phyloP scores from a whole-genome alignment of 2,888 invertebrate genomes.

The Lapara coniferarum region DNA sequence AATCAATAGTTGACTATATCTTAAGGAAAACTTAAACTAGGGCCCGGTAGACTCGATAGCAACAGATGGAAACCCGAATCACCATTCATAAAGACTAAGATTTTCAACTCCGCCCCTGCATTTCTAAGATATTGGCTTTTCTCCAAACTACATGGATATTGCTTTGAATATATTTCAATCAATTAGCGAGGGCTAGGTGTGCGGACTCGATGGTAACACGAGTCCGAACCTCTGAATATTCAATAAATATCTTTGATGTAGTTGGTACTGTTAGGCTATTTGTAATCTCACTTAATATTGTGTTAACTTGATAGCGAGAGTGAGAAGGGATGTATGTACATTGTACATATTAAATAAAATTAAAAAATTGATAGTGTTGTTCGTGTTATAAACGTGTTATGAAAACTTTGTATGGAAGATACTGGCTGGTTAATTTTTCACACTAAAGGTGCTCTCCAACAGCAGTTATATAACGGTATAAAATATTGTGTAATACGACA shows the following conservation, averaged over 20 bases:
- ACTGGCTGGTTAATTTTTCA: too few relatives aligned
- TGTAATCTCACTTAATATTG: slow-evolving; percentile 4
- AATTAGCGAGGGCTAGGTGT: slow-evolving; percentile 66
- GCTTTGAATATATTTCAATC: slow-evolving; percentile 77
- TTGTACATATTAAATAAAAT: not conserved
- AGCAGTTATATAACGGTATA: too few relatives aligned
- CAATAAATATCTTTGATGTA: slow-evolving; percentile 72
- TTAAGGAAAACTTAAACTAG: too few relatives aligned
- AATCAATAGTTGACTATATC: too few relatives aligned
- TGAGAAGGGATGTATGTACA: not conserved
- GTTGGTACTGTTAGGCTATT: slow-evolving; percentile 26
- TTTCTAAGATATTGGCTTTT: slow-evolving; percentile 48
- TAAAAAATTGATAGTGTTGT: too few relatives aligned
- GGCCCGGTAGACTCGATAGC: too few relatives aligned
- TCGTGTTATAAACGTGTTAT: too few relatives aligned
- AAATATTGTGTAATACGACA: too few relatives aligned
- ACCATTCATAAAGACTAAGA: too few relatives aligned
- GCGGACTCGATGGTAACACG: slow-evolving; percentile 52
- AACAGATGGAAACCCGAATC: too few relatives aligned
- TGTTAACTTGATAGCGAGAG: not conserved
- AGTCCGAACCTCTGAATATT: slow-evolving; percentile 72
- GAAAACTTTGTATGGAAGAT: too few relatives aligned
- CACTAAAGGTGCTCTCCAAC: too few relatives aligned
- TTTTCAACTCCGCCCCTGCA: slow-evolving; percentile 39
- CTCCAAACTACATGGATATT: slow-evolving; percentile 52